phyloP scores from a whole-genome alignment of 2,888 invertebrate species.

The Strigamia crassipes region DNA sequence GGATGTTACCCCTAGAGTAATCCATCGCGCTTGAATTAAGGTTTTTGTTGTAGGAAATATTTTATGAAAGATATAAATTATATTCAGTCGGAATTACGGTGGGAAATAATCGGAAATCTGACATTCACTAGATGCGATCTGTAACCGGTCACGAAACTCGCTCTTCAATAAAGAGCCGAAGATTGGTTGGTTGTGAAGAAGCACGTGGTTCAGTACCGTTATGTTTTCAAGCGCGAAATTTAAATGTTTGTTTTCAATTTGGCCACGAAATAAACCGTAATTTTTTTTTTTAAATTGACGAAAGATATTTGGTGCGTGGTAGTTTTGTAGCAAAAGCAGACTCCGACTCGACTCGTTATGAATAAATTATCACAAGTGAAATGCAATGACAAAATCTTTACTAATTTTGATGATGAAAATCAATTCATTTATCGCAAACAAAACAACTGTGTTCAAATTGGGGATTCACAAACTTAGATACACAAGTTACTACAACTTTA shows the following conservation, averaged over 20 bases:
- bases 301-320: no score
- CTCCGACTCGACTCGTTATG: not conserved
- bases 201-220: constrained; percentile 8
- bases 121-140: no score
- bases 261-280: not conserved
- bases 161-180: not conserved
- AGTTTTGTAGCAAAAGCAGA: not conserved
- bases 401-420: constrained; percentile 32
- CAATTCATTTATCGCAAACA: constrained; percentile 34
- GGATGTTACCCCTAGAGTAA: not conserved
- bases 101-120: no score
- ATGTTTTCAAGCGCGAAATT: not conserved
- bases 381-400: constrained; percentile 37
- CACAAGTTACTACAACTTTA: constrained; percentile 30
- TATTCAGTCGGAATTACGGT: no score
- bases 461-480: constrained; percentile 31
- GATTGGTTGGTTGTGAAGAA: not conserved
- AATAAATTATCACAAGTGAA: not conserved
- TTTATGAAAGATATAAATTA: not conserved
- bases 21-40: not conserved
- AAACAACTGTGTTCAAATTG: constrained; percentile 14
- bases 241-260: not conserved
- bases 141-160: not conserved
- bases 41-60: not conserved
- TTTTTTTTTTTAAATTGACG: not conserved